Evolutionary conservation across 1,140 invertebrate species (phyloP), one percentile per base, ranked within the genome.

Genomic region (Luehdorfia chinensis): DNA sequence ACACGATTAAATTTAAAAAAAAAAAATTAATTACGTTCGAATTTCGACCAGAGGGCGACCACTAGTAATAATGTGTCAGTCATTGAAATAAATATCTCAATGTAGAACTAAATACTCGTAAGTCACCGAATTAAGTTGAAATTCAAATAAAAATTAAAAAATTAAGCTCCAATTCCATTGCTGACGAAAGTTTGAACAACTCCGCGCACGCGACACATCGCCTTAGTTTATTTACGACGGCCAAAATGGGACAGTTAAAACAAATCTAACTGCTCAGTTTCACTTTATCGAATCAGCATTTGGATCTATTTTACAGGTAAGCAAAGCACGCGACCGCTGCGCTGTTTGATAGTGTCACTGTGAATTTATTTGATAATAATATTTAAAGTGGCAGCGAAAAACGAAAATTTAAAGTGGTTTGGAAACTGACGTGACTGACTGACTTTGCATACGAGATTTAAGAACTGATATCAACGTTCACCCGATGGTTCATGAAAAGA

Each of bases 221-320:
- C 21, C 33, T 37, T 34, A 43, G 36, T 45, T 37, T 50, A 50
- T 48, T 55, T 48, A 47, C 47, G 50, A 43, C 37, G 19, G n/a
- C 13, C 37, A 21, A 23, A 33, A 47, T 41, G 33, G 34, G 27
- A 50, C 36, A 37, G 44, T 55, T 50, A 55, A 63, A 55, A 55
- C 47, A 33, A 52, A 63, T 59, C 49, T 51, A 59, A 55, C 55
- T 47, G 50, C 49, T 61, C 50, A 57, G 50, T 57, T 57, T 56
- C 50, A 61, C 54, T 61, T 63, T 58, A 63, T 55, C 50, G 59
- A 62, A 62, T 62, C 55, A 58, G 51, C 46, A 57, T 53, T 54
- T 27, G 7, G 37, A 57, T 57, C 43, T 45, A 23, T 50, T 58
- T 51, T 23, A 51, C 44, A 51, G 27, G 33, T 41, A 50, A 47